Base-by-base conservation (phyloP, 2,113 vertebrate genomes). In the Pelodiscus sinensis region DNA sequence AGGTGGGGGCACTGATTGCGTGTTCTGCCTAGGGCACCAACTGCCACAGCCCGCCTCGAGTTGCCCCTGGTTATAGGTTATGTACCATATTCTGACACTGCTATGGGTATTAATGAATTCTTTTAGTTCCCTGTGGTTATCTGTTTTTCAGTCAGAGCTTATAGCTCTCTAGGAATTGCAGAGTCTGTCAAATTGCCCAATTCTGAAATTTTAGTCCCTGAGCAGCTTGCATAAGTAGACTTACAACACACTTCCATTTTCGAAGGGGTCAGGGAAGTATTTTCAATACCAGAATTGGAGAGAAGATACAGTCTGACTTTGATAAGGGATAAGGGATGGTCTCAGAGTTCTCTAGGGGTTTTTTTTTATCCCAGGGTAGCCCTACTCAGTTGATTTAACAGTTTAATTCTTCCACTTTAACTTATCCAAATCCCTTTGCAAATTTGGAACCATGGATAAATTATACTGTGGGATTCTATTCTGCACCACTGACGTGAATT, bases 211-310 rank as follows among this genome's bases (percentile, higher is more conserved):
- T 68, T 31, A 68, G 83, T 58, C 24, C 22, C 52, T 35, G 44
- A 87, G 38, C 5, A 50, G 19, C 13, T 89, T 29, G 35, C 5
- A 62, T n/a, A 79, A 82, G 92, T 93, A 84, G 68, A 79, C 94
- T 51, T 82, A n/a, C 65, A 6, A 18, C 88, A 14, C 62, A 81
- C 54, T 51, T 81, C 21, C 7, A 3, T 44, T 62, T 85, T 31
- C 83, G 25, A 82, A 90, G 79, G 54, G 1, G 50, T 89, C 54
- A 19, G 29, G 29, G 8, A 57, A 35, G 35, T 57, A 22, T n/a
- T 94, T 60, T 77, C 85, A 57, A 0, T 19, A 22, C 62, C 60
- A 65, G 29, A 79, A 62, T 19, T 38, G 12, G 1, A 2, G 10
- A 29, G 11, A 6, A 11, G 4, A 44, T 9, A 60, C 78, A 79